Evolutionary conservation across 2,888 invertebrate species (phyloP).

Genomic region (Caenorhabditis sinica): DNA sequence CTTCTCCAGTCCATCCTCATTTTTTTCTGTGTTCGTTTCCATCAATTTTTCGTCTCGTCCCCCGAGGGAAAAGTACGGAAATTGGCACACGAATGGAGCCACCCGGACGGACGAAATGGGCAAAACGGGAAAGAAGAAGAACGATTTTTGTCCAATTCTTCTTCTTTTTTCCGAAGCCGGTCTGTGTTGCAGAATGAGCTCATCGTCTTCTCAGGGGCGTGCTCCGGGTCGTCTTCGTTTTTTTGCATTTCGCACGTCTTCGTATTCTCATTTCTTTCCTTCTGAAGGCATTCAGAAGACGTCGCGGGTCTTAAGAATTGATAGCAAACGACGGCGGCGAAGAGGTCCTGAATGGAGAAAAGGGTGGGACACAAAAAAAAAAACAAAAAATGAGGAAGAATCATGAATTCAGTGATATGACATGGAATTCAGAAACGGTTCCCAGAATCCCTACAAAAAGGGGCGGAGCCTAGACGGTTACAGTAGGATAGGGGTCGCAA

Average conservation of each 20-base stretch:
- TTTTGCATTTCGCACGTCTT: conserved; percentile 47
- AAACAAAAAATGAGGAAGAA: neutral
- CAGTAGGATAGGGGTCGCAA: too few species aligned
- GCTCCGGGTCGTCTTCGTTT: neutral
- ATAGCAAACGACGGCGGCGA: conserved; percentile 14
- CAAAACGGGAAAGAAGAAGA: conserved; percentile 14
- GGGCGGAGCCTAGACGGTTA: too few species aligned
- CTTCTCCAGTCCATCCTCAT: conserved; percentile 2
- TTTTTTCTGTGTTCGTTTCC: conserved; percentile 12
- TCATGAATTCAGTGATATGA: neutral
- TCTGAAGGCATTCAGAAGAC: conserved; percentile 5
- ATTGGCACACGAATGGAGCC: conserved; percentile 1
- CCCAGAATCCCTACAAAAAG: too few species aligned
- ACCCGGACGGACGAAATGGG: neutral
- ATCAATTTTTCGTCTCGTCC: conserved; percentile 24
- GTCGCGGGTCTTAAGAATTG: conserved; percentile 30
- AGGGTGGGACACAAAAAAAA: neutral
- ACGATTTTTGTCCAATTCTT: conserved; percentile 35
- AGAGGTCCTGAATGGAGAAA: conserved; percentile 7
- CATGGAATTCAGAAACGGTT: neutral
- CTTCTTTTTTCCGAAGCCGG: neutral
- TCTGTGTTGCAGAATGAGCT: conserved; percentile 23
- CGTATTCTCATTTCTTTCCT: conserved; percentile 22
- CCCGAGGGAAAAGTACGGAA: neutral
- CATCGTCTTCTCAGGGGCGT: conserved; percentile 17